These are phyloP conservation scores for Drosophila pallidifrons DNA, from an alignment of 1,140 invertebrate species.

Conservation along the genomic window DNA sequence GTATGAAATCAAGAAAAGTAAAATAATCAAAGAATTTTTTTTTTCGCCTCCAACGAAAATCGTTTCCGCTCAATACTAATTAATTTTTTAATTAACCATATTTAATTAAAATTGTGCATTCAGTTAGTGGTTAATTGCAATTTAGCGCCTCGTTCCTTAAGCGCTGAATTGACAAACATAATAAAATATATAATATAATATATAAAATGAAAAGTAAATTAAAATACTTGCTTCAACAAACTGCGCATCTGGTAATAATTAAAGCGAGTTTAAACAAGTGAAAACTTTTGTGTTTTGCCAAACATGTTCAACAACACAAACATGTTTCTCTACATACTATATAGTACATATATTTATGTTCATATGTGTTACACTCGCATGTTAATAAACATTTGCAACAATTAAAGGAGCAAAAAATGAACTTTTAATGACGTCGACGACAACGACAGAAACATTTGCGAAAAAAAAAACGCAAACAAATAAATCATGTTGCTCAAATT, in stretches of 20 bases:
- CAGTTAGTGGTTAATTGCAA: not conserved
- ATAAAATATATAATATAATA: too few relatives aligned
- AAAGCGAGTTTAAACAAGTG: not conserved
- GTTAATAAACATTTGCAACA: slow-evolving; percentile 2
- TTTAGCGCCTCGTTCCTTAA: not conserved
- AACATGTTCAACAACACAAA: not conserved
- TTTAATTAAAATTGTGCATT: slow-evolving; percentile 1
- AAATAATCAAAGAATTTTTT: not conserved
- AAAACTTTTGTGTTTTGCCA: not conserved
- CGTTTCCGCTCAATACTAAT: not conserved
- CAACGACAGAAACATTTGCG: not conserved
- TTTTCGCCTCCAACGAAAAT: not conserved
- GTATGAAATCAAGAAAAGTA: too few relatives aligned
- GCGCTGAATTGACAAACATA: not conserved
- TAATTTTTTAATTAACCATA: not conserved
- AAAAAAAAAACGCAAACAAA: not conserved
- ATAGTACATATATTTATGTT: not conserved
- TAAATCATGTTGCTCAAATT: not conserved
- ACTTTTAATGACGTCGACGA: slow-evolving; percentile 11
- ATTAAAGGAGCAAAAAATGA: slow-evolving; percentile 1
- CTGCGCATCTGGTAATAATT: slow-evolving; percentile 1
- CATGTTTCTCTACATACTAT: not conserved
- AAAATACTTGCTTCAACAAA: too few relatives aligned
- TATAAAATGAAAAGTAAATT: too few relatives aligned
- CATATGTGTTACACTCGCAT: not conserved